Evolutionary conservation across 2,888 invertebrate genomes (phyloP).

Genomic region (Neoscelio sp.): DNA sequence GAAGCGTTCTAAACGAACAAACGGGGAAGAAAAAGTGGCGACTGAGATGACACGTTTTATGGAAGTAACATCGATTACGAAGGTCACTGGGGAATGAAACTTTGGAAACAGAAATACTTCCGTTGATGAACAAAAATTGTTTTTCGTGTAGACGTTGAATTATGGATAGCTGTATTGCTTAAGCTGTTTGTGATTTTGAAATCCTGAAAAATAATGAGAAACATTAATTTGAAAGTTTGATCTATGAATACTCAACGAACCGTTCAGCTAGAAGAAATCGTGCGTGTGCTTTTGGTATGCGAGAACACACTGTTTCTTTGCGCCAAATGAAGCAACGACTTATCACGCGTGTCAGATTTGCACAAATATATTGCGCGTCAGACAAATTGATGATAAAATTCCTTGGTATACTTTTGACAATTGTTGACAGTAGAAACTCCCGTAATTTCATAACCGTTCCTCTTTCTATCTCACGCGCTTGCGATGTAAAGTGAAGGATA

Average conservation of each 20-base stretch:
- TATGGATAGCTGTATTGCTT: conserved; percentile 32
- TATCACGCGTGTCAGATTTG: conserved; percentile 44
- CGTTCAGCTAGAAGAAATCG: conserved; percentile 59
- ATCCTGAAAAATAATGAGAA: conserved; percentile 55
- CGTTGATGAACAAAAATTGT: conserved; percentile 10
- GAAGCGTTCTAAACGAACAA: no score
- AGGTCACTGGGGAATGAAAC: no score
- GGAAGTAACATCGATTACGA: no score
- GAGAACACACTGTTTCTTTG: conserved; percentile 47
- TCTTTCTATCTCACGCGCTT: no score
- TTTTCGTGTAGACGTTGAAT: conserved; percentile 12
- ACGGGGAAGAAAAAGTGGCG: no score
- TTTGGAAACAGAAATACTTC: neutral
- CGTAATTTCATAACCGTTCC: no score
- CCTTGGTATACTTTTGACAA: no score
- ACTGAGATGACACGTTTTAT: neutral
- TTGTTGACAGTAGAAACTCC: no score
- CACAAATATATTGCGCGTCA: no score
- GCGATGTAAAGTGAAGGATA: no score
- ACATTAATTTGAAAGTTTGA: conserved; percentile 64
- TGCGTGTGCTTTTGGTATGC: conserved; percentile 45
- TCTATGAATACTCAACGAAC: conserved; percentile 63
- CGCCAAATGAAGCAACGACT: conserved; percentile 25
- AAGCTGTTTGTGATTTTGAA: conserved; percentile 51
- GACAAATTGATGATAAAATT: no score